A percentile compares a stretch with the other conserved stretches of the same genome.
Evolutionary conservation across 2,113 vertebrate species (phyloP).

Genomic region (Labeo rohita): DNA sequence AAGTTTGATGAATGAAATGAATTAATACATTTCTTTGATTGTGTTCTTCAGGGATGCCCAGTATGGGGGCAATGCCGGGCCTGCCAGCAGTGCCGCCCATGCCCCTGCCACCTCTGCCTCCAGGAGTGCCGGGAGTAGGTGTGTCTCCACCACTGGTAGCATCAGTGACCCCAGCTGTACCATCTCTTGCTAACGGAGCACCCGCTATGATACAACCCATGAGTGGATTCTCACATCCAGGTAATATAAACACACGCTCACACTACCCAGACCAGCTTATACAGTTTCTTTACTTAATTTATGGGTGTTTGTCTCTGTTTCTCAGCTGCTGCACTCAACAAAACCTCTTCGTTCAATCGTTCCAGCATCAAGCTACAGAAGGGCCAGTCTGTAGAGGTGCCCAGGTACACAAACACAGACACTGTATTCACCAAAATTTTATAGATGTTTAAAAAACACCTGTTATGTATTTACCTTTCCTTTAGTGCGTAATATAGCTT

Average conservation of each 20-base stretch:
- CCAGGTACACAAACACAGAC: constrained; percentile 73
- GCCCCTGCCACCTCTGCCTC: constrained; percentile 82
- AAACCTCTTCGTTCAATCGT: constrained; percentile 91
- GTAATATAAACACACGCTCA: constrained; percentile 66
- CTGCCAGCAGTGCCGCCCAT: constrained; percentile 86
- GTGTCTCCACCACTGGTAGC: constrained; percentile 93
- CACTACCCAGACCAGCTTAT: constrained; percentile 1
- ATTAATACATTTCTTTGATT: too few relatives aligned
- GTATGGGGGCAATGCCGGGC: constrained; percentile 80
- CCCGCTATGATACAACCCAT: constrained; percentile 90
- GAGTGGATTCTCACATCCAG: constrained; percentile 88
- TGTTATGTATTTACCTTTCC: not conserved
- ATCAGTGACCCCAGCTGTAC: constrained; percentile 84
- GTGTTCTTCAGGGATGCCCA: constrained; percentile 81
- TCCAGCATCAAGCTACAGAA: constrained; percentile 91
- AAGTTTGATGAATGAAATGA: too few relatives aligned
- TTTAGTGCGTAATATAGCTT: too few relatives aligned
- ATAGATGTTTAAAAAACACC: not conserved
- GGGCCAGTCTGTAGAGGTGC: constrained; percentile 89
- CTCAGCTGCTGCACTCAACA: constrained; percentile 87
- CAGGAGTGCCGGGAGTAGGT: constrained; percentile 83
- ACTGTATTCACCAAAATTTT: not conserved
- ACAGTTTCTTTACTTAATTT: not conserved
- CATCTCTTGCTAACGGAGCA: constrained; percentile 90
- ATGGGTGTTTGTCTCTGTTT: not conserved